Conservation (phyloP, 2,113 vertebrate species). For the Rostratula benghalensis region DNA sequence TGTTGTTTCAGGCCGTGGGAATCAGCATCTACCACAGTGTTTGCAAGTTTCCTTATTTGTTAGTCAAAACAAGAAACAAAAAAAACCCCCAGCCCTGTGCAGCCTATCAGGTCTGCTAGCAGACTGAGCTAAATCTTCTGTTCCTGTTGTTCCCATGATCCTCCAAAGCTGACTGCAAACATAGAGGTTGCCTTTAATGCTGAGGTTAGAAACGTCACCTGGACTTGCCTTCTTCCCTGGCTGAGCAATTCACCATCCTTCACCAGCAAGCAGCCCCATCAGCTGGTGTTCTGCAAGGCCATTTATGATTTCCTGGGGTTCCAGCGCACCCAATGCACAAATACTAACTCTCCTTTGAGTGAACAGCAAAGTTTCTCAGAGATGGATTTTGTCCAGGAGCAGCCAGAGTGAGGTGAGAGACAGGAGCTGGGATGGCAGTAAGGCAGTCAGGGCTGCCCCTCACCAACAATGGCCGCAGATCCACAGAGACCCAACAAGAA, state of each 20-base stretch:
- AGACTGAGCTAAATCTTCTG: not conserved
- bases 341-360: not conserved
- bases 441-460: not conserved
- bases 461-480: not conserved
- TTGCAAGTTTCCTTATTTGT: not conserved
- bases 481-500: not conserved
- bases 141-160: not conserved
- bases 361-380: not conserved
- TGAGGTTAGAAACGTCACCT: not conserved
- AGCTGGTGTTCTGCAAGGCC: not conserved
- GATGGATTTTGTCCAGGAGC: not conserved
- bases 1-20: not conserved
- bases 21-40: not conserved
- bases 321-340: not conserved
- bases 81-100: not conserved
- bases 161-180: not conserved
- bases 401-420: not conserved
- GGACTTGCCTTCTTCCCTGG: not conserved
- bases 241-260: not conserved
- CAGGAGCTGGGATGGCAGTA: not conserved
- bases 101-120: fast-evolving
- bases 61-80: not conserved
- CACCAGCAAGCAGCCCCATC: not conserved
- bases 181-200: not conserved
- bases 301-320: not conserved